Conservation (phyloP, 2,888 invertebrate species). For the Dexiosoma caninum region DNA sequence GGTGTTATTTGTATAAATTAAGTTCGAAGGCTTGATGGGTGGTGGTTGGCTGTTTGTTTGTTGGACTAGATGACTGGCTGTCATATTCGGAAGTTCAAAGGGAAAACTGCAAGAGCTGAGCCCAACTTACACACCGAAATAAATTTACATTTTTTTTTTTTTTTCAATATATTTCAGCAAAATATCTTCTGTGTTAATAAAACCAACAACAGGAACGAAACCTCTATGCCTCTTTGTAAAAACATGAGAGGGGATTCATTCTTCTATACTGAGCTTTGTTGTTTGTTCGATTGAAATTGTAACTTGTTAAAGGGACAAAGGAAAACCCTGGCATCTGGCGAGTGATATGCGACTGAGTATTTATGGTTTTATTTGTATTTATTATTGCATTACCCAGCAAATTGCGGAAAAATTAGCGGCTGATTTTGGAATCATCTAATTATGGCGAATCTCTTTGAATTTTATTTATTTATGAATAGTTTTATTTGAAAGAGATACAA, state of each 20-base stretch:
- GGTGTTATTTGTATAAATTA: constrained; percentile 61
- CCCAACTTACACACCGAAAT: constrained; percentile 67
- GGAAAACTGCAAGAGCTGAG: constrained; percentile 66
- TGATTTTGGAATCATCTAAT: constrained; percentile 78
- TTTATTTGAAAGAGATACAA: background rate
- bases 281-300: constrained; percentile 28
- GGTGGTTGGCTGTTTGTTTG: constrained; percentile 23
- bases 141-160: constrained; percentile 18
- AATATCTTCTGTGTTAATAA: background rate
- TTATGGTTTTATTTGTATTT: constrained; percentile 69
- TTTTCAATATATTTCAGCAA: background rate
- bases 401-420: constrained; percentile 79
- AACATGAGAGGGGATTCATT: constrained; percentile 18
- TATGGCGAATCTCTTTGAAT: constrained; percentile 63
- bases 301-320: constrained; percentile 18
- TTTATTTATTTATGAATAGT: constrained; percentile 36
- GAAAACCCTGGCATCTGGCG: background rate
- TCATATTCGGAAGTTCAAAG: constrained; percentile 48
- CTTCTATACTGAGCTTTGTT: constrained; percentile 19
- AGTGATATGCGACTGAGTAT: constrained; percentile 6
- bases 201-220: constrained; percentile 21
- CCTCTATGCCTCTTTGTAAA: constrained; percentile 16
- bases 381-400: constrained; percentile 78
- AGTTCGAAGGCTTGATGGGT: constrained; percentile 22
- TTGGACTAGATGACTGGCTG: constrained; percentile 30